phyloP scores from a whole-genome alignment of 2,113 vertebrate genomes.

The Myodes glareolus region DNA sequence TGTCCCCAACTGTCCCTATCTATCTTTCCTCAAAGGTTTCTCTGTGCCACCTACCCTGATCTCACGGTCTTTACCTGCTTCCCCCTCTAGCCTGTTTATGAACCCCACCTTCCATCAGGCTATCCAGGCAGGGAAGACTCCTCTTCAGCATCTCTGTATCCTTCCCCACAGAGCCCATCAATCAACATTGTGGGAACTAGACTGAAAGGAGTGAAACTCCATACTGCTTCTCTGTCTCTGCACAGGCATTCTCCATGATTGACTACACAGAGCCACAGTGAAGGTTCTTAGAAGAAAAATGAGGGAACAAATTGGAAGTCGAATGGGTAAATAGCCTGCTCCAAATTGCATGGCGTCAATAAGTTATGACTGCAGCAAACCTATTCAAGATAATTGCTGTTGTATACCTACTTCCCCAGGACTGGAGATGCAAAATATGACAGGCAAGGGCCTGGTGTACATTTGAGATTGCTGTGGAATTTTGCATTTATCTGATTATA shows the following conservation, averaged over 20 bases:
- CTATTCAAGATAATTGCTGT: neutral
- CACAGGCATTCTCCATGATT: neutral
- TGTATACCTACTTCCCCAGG: neutral
- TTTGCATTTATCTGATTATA: neutral
- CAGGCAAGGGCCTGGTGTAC: neutral
- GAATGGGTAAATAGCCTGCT: neutral
- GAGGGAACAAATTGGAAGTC: neutral
- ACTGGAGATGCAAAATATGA: neutral
- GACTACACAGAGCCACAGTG: neutral
- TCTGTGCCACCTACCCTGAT: neutral
- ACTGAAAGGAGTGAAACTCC: neutral
- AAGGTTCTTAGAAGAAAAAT: slow-evolving; percentile 8
- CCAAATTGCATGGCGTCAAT: neutral
- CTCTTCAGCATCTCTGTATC: neutral
- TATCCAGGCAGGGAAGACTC: neutral
- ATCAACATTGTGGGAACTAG: neutral
- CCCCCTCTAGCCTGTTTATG: neutral
- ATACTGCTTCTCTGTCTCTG: neutral
- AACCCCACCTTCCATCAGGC: neutral
- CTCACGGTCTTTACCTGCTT: neutral
- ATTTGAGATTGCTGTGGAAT: neutral
- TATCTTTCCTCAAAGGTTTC: neutral
- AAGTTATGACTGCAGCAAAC: neutral
- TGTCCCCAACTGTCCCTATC: neutral
- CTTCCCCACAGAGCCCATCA: neutral